Evolutionary conservation across 2,797 vertebrate genomes (phyloP).

Genomic region (Pangasius sanitwongsei): DNA sequence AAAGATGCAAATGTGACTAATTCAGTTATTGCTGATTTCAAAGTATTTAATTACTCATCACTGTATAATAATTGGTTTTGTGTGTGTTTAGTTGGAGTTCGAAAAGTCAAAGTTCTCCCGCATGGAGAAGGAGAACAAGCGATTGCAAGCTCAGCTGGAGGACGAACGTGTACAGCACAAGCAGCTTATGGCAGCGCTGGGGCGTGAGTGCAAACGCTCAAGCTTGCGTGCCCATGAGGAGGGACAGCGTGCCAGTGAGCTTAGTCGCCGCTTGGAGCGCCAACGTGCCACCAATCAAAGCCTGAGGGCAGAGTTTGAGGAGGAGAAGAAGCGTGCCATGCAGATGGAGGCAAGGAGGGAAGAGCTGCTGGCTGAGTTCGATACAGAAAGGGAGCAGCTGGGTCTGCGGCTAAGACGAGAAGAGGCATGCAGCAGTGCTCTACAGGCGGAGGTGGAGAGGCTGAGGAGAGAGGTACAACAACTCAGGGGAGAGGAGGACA

Average conservation of each 20-base stretch:
- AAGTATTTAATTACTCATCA: not conserved
- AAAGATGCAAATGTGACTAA: not conserved
- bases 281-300: conserved; percentile 81
- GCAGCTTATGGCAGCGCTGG: conserved; percentile 88
- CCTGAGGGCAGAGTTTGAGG: conserved; percentile 83
- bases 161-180: conserved; percentile 91
- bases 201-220: conserved; percentile 94
- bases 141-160: conserved; percentile 84
- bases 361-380: conserved; percentile 93
- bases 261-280: conserved; percentile 83
- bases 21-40: not conserved
- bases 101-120: conserved; percentile 89
- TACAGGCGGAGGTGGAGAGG: conserved; percentile 87
- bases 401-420: conserved; percentile 89
- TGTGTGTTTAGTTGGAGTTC: conserved; percentile 84
- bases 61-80: not conserved
- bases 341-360: conserved; percentile 94
- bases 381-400: conserved; percentile 93
- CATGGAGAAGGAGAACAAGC: conserved; percentile 89
- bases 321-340: conserved; percentile 82
- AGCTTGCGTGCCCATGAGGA: conserved; percentile 88
- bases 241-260: conserved; percentile 83
- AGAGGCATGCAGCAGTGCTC: conserved; percentile 84
- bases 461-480: conserved; percentile 72
- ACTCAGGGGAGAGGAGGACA: conserved; percentile 71